Base-by-base conservation (phyloP, 2,888 invertebrate genomes). In the Epiblema foenella region DNA sequence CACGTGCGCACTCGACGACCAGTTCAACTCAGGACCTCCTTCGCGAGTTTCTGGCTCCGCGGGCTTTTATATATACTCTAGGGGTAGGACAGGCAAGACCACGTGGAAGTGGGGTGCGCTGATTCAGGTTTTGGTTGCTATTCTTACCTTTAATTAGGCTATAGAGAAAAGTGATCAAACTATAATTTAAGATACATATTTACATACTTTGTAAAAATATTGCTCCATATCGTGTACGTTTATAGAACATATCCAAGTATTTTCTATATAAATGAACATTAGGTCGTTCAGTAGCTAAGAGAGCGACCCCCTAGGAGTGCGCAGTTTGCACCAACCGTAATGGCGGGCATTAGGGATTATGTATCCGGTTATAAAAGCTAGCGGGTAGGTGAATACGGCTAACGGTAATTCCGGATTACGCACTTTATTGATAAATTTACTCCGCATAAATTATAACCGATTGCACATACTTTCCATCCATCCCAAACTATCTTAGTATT, bases 291-390 rank as follows among this genome's bases (percentile, higher is more conserved):
- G 63, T 29, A 51, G 54, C 49, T 51, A 39, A 57, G 29, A 56
- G 18, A 33, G n/a, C n/a, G n/a, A 46, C 8, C n/a, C 15, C 37
- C 17, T 63, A 63, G 10, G 37, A 29, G 62, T 39, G 63, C 37
- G 37, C 51, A 63, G 63, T 70, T 70, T 70, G 59, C 46, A 63
- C 76, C 73, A 68, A 33, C 17, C 56, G n/a, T 72, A 75, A 75
- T 76, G 52, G 71, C 75, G 57, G 60, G 73, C 76, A 76, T 78
- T 78, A 79, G 73, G 74, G 74, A 76, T 79, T 77, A 79, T 76
- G 73, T 74, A 77, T 82, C 81, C 80, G 78, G 79, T 75, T 74
- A 77, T 81, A 78, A 78, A 77, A 77, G 74, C 71, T 72, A 74
- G 75, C 77, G 75, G 77, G 76, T 79, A 77, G 77, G 76, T 79